Base-by-base conservation (phyloP, 2,113 vertebrate genomes). In the Oreochromis spilurus region DNA sequence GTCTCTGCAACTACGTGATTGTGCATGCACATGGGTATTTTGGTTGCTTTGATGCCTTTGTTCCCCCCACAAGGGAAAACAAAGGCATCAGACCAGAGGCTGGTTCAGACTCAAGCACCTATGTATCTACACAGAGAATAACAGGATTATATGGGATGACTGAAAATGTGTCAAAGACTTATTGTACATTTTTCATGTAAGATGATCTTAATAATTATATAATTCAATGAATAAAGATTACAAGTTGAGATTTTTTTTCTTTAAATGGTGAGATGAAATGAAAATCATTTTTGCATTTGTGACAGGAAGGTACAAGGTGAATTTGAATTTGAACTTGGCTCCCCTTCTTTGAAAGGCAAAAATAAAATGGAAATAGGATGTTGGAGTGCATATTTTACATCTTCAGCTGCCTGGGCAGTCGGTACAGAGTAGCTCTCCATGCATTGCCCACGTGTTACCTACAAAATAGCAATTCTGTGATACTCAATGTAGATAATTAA, bases 1-100 rank as follows among this genome's bases (percentile, higher is more conserved):
- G 19, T 88, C 9, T 88, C 40, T 79, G 50, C 45, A 55, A 81
- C 58, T 57, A 79, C 83, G 82, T 94, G 89, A 91, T 86, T 88
- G 81, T 93, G 92, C 91, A 93, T 93, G 88, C 85, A 89, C 92
- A 87, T 85, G 90, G 82, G 86, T 82, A 43, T 91, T 93, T 94
- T 91, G 84, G 85, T 87, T 87, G 85, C 89, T 92, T 92, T 94
- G 85, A 91, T 91, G 89, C 85, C 77, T 93, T 92, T 93, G 81
- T 95, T 82, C 88, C 58, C 87, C 85, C 78, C 75, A 84, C 84
- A 62, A 78, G 82, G 82, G 77, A 48, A 52, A 77, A 77, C 45
- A 77, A 77, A 77, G 45, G 72, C 72, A 34, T 52, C 45, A 52
- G 43, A 77, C 79, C 75, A 7, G 52, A 91, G 58, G 81, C 90